phyloP scores from a whole-genome alignment of 2,797 vertebrate species.

The Xenentodon cancila region DNA sequence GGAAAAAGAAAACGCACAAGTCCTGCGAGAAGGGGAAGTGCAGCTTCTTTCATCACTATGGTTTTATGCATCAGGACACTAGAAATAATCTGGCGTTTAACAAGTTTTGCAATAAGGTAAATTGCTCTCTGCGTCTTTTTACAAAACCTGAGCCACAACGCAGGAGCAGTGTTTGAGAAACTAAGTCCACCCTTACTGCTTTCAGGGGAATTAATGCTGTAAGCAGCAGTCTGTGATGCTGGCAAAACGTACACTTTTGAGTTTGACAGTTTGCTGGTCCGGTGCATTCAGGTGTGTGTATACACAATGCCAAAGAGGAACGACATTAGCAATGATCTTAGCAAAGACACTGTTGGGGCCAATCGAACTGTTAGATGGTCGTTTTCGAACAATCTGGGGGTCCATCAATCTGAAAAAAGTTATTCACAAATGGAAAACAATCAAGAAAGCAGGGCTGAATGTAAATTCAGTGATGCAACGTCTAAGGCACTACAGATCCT shows the following conservation, averaged over 20 bases:
- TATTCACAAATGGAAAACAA: not conserved
- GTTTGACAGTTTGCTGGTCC: no score
- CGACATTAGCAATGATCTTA: not conserved
- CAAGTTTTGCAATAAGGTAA: no score
- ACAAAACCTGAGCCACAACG: no score
- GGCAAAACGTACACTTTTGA: no score
- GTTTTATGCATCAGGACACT: not conserved
- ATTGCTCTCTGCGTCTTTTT: no score
- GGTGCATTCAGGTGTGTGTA: not conserved
- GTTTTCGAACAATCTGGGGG: not conserved
- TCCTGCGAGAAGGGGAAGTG: not conserved
- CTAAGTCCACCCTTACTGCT: not conserved
- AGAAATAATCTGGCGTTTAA: not conserved
- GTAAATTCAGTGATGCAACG: no score
- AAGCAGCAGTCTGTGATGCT: no score
- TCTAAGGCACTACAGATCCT: no score
- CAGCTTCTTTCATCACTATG: not conserved
- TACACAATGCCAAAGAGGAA: not conserved
- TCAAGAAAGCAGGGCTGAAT: not conserved
- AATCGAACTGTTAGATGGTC: not conserved
- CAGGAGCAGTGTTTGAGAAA: not conserved
- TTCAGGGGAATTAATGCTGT: not conserved
- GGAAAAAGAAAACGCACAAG: constrained; percentile 3
- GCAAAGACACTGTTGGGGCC: not conserved
- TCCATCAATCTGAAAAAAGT: not conserved